Conservation (phyloP, 2,113 vertebrate genomes). For the Haplochromis burtoni region DNA sequence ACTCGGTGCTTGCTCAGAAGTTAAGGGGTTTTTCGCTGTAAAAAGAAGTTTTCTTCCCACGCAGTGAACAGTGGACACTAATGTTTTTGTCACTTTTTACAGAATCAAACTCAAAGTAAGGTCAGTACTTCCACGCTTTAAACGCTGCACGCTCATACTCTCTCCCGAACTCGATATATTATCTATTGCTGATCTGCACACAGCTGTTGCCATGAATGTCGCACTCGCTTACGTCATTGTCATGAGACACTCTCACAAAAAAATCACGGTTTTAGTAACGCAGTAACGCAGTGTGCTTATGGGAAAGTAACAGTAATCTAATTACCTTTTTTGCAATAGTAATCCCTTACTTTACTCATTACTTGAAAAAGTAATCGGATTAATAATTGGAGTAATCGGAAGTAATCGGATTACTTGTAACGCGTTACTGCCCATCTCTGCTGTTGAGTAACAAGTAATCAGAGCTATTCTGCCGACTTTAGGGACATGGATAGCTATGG, state of each 20-base stretch:
- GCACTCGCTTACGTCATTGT: not conserved
- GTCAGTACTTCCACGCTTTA: not conserved
- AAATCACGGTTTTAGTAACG: not conserved
- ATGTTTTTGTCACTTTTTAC: not conserved
- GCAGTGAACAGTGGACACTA: accelerated
- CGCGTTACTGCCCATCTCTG: too few species aligned
- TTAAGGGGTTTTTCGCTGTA: not conserved
- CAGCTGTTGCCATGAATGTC: not conserved
- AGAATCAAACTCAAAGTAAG: not conserved
- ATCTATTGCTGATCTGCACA: not conserved
- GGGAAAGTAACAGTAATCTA: not conserved
- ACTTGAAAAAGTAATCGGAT: not conserved
- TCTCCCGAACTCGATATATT: not conserved
- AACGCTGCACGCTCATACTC: not conserved
- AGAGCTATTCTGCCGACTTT: not conserved
- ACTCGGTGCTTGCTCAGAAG: accelerated
- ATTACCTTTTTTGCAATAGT: not conserved
- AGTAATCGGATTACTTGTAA: too few species aligned
- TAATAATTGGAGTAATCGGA: not conserved
- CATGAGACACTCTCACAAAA: not conserved
- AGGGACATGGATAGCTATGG: not conserved
- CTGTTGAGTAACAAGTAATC: not conserved
- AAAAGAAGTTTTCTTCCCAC: not conserved
- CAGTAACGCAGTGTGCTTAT: not conserved
- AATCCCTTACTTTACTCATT: not conserved